Evolutionary conservation across 2,888 invertebrate genomes (phyloP).

Genomic region (Bombylius major): DNA sequence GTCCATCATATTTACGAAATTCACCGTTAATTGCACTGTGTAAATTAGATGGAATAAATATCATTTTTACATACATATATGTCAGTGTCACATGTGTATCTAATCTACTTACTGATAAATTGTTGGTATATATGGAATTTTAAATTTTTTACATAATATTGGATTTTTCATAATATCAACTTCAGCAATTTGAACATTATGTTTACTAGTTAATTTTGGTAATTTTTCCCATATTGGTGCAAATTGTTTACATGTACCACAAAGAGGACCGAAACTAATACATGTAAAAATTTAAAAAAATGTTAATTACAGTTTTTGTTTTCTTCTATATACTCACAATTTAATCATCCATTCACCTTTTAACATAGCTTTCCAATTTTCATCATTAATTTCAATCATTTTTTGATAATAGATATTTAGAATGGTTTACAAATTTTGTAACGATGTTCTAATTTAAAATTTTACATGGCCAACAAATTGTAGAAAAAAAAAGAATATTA

Average conservation of each 20-base stretch:
- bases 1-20: conserved; percentile 88
- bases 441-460: too few species aligned
- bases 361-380: too few species aligned
- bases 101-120: conserved; percentile 81
- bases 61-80: background rate
- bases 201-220: conserved; percentile 54
- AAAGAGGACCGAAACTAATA: conserved; percentile 93
- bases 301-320: too few species aligned
- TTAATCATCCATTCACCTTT: too few species aligned
- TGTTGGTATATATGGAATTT: conserved; percentile 93
- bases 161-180: conserved; percentile 93
- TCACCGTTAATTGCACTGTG: conserved; percentile 82
- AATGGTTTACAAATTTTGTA: too few species aligned
- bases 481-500: too few species aligned
- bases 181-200: conserved; percentile 73
- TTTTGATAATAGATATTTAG: too few species aligned
- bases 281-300: too few species aligned
- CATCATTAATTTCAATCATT: too few species aligned
- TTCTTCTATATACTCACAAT: too few species aligned
- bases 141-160: conserved; percentile 90
- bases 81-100: background rate
- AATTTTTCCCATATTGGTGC: conserved; percentile 81
- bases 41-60: conserved; percentile 13
- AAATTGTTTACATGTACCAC: conserved; percentile 89
- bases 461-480: too few species aligned